Conservation (phyloP, 2,113 vertebrate species). For the Tychaedon coryphoeus region DNA sequence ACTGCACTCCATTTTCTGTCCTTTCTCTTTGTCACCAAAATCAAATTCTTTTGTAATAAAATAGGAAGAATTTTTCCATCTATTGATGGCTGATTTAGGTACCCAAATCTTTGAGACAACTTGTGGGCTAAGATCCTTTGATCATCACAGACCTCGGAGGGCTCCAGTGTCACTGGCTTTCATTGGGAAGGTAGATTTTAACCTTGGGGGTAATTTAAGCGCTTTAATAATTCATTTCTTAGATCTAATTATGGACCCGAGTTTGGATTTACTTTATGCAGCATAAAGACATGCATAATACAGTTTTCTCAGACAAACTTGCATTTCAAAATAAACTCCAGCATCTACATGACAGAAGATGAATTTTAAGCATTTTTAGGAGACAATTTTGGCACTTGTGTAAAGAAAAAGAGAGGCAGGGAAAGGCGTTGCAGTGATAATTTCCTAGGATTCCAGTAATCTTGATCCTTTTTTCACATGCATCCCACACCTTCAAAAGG, state of each 20-base stretch:
- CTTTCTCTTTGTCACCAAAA: not conserved
- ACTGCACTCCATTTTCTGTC: not conserved
- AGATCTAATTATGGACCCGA: not conserved
- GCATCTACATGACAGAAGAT: not conserved
- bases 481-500: slow-evolving; percentile 1
- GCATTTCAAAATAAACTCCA: not conserved
- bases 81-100: not conserved
- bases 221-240: not conserved
- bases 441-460: not conserved
- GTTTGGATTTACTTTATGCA: not conserved
- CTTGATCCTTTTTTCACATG: not conserved
- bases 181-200: not conserved
- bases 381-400: not conserved
- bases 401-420: not conserved
- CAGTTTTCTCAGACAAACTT: not conserved
- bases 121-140: not conserved
- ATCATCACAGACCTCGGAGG: not conserved
- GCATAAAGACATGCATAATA: not conserved
- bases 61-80: not conserved
- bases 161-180: not conserved
- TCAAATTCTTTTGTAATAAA: not conserved
- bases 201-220: not conserved
- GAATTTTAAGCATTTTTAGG: not conserved
- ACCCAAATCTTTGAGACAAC: not conserved
- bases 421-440: not conserved